phyloP scores from a whole-genome alignment of 1,140 invertebrate genomes.

The Drosophila dunni region DNA sequence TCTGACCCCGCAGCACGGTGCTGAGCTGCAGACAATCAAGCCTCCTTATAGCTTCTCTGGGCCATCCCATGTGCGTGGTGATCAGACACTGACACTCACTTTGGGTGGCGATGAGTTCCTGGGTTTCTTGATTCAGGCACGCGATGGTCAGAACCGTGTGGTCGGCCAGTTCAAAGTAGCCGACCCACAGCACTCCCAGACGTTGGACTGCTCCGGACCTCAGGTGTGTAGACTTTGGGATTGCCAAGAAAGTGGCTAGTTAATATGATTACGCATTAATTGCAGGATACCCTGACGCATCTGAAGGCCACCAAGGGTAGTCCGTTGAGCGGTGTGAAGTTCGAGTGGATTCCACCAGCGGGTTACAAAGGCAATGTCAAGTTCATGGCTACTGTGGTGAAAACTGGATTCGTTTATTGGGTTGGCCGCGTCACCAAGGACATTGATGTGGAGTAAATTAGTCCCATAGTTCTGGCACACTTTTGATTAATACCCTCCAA shows the following conservation, averaged over 20 bases:
- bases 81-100: constrained; percentile 59
- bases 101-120: constrained; percentile 70
- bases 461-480: constrained; percentile 14
- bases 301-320: constrained; percentile 69
- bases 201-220: constrained; percentile 59
- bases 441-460: constrained; percentile 64
- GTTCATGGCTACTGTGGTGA: constrained; percentile 84
- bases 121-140: constrained; percentile 77
- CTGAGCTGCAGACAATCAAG: constrained; percentile 60
- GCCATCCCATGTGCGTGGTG: constrained; percentile 47
- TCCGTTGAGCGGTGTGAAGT: constrained; percentile 49
- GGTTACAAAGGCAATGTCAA: constrained; percentile 81
- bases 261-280: neutral
- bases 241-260: neutral
- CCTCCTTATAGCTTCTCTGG: constrained; percentile 64
- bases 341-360: constrained; percentile 83
- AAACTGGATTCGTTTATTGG: constrained; percentile 84
- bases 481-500: constrained; percentile 13
- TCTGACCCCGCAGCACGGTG: constrained; percentile 74
- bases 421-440: constrained; percentile 80
- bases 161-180: constrained; percentile 71
- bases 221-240: constrained; percentile 23
- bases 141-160: constrained; percentile 70
- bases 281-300: constrained; percentile 82
- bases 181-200: constrained; percentile 65